Evolutionary conservation across 2,113 vertebrate genomes (phyloP).

Genomic region (Malurus melanocephalus): DNA sequence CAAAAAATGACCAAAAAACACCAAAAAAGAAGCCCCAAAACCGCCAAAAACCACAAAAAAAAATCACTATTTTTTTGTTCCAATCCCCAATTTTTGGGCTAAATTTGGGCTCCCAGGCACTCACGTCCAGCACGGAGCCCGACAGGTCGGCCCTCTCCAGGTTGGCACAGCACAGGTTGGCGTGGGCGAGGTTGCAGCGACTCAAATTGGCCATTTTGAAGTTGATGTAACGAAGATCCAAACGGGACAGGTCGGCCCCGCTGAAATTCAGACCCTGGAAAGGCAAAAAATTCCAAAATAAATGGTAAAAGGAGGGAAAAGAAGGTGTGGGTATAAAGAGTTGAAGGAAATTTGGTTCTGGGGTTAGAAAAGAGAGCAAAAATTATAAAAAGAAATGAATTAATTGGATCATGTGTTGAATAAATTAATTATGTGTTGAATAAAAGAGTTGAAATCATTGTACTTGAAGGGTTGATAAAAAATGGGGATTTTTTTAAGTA

Average conservation of each 20-base stretch:
- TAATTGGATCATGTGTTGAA: too few relatives aligned
- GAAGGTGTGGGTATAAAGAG: not conserved
- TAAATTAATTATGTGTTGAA: too few relatives aligned
- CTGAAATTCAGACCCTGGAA: slow-evolving; percentile 93
- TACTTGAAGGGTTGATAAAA: too few relatives aligned
- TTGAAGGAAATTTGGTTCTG: too few relatives aligned
- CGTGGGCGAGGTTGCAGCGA: slow-evolving; percentile 90
- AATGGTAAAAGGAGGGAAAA: not conserved
- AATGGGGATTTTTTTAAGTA: too few relatives aligned
- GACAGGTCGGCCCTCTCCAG: slow-evolving; percentile 95
- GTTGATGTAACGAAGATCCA: slow-evolving; percentile 96
- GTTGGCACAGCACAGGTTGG: slow-evolving; percentile 94
- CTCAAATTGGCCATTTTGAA: slow-evolving; percentile 98
- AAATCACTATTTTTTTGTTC: not conserved
- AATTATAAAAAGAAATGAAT: too few relatives aligned
- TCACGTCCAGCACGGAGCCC: slow-evolving; percentile 91
- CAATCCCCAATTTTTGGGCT: not conserved
- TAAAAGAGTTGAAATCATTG: too few relatives aligned
- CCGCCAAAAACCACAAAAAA: too few relatives aligned
- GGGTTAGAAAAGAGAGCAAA: too few relatives aligned
- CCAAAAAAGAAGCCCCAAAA: too few relatives aligned
- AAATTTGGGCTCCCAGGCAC: not conserved
- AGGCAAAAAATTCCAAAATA: not conserved
- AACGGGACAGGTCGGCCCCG: slow-evolving; percentile 91
- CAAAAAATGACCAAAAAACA: too few relatives aligned